A percentile compares a stretch with the other conserved stretches of the same genome.
phyloP scores from a whole-genome alignment of 2,797 vertebrate genomes.

The Periophthalmus magnuspinnatus region DNA sequence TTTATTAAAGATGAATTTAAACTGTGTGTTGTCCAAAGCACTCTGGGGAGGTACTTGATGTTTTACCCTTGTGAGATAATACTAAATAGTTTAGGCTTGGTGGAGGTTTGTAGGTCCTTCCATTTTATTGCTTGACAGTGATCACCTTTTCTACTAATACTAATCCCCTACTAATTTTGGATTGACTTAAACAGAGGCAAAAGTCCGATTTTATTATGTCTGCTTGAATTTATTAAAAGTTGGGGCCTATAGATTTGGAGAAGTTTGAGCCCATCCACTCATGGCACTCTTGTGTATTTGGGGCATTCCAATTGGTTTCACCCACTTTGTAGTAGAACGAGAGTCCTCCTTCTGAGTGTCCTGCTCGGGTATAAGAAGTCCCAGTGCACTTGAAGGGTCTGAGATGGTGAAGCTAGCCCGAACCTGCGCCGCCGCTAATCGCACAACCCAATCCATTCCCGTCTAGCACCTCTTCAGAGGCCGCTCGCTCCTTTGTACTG shows the following conservation, averaged over 20 bases:
- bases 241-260: constrained; percentile 3
- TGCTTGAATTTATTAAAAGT: not conserved
- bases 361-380: constrained; percentile 37
- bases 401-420: constrained; percentile 68
- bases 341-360: constrained; percentile 38
- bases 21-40: no score
- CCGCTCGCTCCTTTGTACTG: constrained; percentile 83
- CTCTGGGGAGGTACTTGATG: no score
- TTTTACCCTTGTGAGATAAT: not conserved
- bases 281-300: constrained; percentile 14
- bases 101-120: not conserved
- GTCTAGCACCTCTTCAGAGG: constrained; percentile 86
- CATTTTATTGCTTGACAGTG: not conserved
- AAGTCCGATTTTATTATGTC: not conserved
- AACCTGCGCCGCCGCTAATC: constrained; percentile 81
- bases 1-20: no score
- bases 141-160: not conserved
- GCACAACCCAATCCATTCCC: constrained; percentile 82
- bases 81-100: not conserved
- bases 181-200: not conserved
- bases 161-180: not conserved
- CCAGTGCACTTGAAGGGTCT: constrained; percentile 50
- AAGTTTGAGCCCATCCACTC: not conserved
- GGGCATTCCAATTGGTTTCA: constrained; percentile 38
- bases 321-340: constrained; percentile 33